Evolutionary conservation across 2,888 invertebrate genomes (phyloP), one percentile per base, ranked within the genome.

Genomic region (Auanema sp.): DNA sequence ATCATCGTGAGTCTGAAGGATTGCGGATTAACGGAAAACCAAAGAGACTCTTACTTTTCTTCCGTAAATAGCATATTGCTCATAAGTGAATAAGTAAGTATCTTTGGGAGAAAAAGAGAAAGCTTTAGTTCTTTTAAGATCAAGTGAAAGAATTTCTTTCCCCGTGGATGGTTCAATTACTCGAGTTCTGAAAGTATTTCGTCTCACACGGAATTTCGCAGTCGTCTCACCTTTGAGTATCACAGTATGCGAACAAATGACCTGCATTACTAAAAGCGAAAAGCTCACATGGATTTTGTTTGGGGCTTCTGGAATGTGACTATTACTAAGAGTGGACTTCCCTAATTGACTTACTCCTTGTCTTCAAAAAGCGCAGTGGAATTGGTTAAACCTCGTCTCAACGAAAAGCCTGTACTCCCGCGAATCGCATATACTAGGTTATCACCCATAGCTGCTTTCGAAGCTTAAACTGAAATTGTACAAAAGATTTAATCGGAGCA

Each of bases 31-130:
- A 5, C 3, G 10, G 4, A 24, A 18, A n/a, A 6, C 23, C 21
- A 6, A 21, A 24, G 25, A 47, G 14, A n/a, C 12, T 33, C 25
- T 16, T 18, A 72, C 73, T 58, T 66, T 66, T 18, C 53, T 47
- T 40, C 70, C 75, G 53, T 80, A 81, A 56, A 78, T 76, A n/a
- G 75, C 75, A 58, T 78, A 83, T 53, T 75, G 80, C 60, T 83
- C 78, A 53, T 66, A 83, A 12, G 77, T 77, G 64, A 79, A 61
- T 60, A 83, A 62, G 60, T 69, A 64, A 14, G 65, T 68, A 65
- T 78, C 78, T 43, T 74, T 73, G 23, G 83, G 83, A 21, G 83
- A 83, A 69, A 83, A 83, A 44, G 69, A 43, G 43, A 83, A 65
- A 14, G 65, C 55, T 41, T 75, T 68, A 23, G 82, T 81, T 43